Evolutionary conservation across 2,888 invertebrate genomes (phyloP).

Genomic region (Oxytorus armatus): DNA sequence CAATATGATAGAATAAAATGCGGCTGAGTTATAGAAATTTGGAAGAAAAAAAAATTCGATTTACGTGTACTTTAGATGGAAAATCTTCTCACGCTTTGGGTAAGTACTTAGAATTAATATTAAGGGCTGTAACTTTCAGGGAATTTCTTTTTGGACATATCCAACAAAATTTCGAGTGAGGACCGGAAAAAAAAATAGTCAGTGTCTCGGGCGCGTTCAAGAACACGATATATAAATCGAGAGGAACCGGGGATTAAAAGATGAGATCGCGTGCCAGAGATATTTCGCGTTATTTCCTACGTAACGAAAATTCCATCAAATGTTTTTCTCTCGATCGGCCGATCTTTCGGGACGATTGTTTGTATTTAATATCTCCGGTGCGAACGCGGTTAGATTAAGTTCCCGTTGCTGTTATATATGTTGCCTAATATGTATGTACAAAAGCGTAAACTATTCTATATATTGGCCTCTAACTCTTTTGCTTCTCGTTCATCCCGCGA

Average conservation of each 20-base stretch:
- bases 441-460: conserved; percentile 7
- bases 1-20: too few species aligned
- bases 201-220: background rate
- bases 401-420: conserved; percentile 40
- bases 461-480: conserved; percentile 41
- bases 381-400: conserved; percentile 31
- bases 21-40: too few species aligned
- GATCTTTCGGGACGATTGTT: conserved; percentile 10
- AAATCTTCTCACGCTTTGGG: too few species aligned
- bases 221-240: conserved; percentile 4
- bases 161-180: too few species aligned
- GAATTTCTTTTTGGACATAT: too few species aligned
- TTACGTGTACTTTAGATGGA: too few species aligned
- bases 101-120: too few species aligned
- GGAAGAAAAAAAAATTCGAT: too few species aligned
- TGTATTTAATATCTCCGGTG: conserved; percentile 38
- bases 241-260: conserved; percentile 37
- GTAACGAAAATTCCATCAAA: conserved; percentile 19
- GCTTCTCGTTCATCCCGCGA: conserved; percentile 7
- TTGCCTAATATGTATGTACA: too few species aligned
- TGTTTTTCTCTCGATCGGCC: background rate
- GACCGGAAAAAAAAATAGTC: too few species aligned
- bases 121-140: too few species aligned
- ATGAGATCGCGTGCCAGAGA: conserved; percentile 37
- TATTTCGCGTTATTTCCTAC: conserved; percentile 12